Evolutionary conservation across 2,888 invertebrate genomes (phyloP), one percentile per base, ranked within the genome.

Genomic region (Pyrochroa serraticornis): DNA sequence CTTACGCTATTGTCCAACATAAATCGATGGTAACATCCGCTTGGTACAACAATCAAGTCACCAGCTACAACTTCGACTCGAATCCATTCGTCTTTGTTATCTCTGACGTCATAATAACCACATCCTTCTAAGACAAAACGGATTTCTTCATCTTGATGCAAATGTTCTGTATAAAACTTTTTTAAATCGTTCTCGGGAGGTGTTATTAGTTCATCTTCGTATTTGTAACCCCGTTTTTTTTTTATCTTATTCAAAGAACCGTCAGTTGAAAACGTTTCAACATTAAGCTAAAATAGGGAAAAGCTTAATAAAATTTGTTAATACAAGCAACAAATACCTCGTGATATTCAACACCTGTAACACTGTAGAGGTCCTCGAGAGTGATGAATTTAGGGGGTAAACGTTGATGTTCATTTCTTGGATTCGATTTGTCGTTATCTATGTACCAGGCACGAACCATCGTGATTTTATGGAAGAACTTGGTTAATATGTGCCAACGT

Each of bases 21-120:
- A 76, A 97, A 97, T 52, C 97, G 84, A 74, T 97, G 97, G 78
- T 97, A 97, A 68, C 96, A 95, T 10, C 97, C 97, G 45, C 93
- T 89, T 0, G 97, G 97, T 56, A 97, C 86, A 51, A 95, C 85
- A 58, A 97, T 85, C 79, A 97, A 82, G 80, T 97, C 97, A 0
- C 95, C 95, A 0, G 89, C 82, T 0, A 79, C 78, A 0, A 95
- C 90, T 64, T 88, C 84, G 52, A 97, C 92, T 37, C 97, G 87
- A 66, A 97, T 90, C 97, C 97, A 97, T 62, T 88, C 82, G 71
- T 97, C 95, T 8, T 84, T 75, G 0, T 75, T 80, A 69, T 94
- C 92, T 9, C 97, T 83, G 1, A 96, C 93, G 79, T 97, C 97
- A 76, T 96, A 97, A 77, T 95, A 97, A 0, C 95, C 97, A 0